Base-by-base conservation (phyloP, 2,888 invertebrate genomes). In the Strigamia transsilvanica region DNA sequence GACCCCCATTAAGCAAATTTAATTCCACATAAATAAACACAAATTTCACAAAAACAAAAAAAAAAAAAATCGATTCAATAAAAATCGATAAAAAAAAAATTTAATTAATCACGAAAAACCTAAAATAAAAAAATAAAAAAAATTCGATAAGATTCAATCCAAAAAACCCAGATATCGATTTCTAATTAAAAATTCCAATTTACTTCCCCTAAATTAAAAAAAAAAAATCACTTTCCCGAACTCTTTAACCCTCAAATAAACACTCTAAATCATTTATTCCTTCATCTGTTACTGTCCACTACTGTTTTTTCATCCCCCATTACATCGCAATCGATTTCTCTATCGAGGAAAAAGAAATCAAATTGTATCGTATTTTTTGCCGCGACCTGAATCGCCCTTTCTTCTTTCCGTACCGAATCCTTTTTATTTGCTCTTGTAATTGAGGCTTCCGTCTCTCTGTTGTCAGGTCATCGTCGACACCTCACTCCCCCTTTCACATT, bases 391-490 rank as follows among this genome's bases (percentile, higher is more conserved):
- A 66, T 66, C 61, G 61, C 61, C 61, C 61, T 66, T 66, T 66
- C 61, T 66, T 23, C 61, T 23, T 66, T 66, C 61, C 61, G 61
- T 21, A 23, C 61, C 61, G 61, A 66, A 66, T 66, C 61, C 61
- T 66, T 66, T 66, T 66, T 66, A 66, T 66, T 66, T 66, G 61
- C 61, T 66, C 21, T 23, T 66, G 61, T 66, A 66, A 66, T 66
- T 66, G 61, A 66, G 61, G 61, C 61, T 66, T 66, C 61, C 61
- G 61, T 66, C 61, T 66, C 61, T 66, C 61, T 66, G 61, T 66
- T 66, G 61, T 66, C 61, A 66, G 61, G 61, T 66, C 61, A 66
- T 66, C 61, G 61, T 21, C 61, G 61, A 66, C 61, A 66, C 61
- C 61, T 18, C 21, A 66, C 61, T 23, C 61, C 61, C 61, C 61